phyloP scores from a whole-genome alignment of 2,113 vertebrate species.

The Rana temporaria region DNA sequence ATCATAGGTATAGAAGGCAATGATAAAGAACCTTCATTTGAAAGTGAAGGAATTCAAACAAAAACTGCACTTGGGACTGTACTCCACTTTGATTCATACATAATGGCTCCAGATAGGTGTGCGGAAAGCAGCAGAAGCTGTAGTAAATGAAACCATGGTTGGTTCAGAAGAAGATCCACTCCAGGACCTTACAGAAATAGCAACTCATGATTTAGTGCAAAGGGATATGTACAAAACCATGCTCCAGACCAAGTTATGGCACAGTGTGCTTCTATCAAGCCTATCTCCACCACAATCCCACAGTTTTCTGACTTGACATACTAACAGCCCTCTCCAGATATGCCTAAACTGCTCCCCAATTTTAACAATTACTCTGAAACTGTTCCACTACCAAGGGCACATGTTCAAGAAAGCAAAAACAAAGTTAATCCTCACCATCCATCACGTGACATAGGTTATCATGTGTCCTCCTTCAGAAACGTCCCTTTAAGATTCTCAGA shows the following conservation, averaged over 20 bases:
- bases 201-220: constrained; percentile 8
- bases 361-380: no score
- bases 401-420: background rate
- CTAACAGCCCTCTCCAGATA: background rate
- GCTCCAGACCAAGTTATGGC: background rate
- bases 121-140: background rate
- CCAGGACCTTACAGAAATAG: background rate
- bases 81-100: no score
- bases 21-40: no score
- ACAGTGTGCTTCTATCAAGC: no score
- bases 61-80: no score
- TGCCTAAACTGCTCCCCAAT: background rate
- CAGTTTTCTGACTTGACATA: no score
- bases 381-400: background rate
- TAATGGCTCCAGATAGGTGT: no score
- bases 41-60: no score
- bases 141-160: background rate
- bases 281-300: background rate
- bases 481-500: background rate
- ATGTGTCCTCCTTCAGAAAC: background rate
- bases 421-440: background rate
- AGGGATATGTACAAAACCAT: background rate
- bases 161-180: background rate
- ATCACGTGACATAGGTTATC: background rate
- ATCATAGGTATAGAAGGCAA: no score